A percentile compares a stretch with the other conserved stretches of the same genome.
phyloP scores from a whole-genome alignment of 1,140 invertebrate genomes.

The Pachyrhynchus sulphureomaculatus region DNA sequence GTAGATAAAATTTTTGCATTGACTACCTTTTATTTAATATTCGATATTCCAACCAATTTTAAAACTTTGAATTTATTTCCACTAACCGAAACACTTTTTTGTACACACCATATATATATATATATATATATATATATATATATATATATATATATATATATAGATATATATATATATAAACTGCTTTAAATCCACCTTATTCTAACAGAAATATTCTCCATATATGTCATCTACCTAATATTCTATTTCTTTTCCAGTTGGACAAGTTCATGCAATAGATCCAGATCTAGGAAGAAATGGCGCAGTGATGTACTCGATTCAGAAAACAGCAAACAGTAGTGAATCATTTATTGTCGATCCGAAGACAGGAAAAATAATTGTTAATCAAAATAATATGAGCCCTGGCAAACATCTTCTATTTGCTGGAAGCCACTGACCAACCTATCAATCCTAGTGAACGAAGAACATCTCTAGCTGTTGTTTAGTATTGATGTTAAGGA shows the following conservation, averaged over 20 bases:
- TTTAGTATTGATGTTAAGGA: constrained; percentile 70
- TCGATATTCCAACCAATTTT: too few species aligned
- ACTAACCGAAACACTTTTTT: too few species aligned
- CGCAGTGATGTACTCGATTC: constrained; percentile 73
- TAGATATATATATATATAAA: too few species aligned
- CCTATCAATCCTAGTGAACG: constrained; percentile 78
- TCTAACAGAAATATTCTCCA: too few species aligned
- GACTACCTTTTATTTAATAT: too few species aligned
- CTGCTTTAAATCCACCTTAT: too few species aligned
- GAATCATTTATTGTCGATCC: constrained; percentile 71
- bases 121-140: too few species aligned
- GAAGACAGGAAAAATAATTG: constrained; percentile 68
- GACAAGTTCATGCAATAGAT: constrained; percentile 76
- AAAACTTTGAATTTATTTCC: too few species aligned
- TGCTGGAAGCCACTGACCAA: constrained; percentile 79
- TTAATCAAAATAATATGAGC: constrained; percentile 65
- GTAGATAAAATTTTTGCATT: too few species aligned
- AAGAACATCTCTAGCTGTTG: constrained; percentile 78
- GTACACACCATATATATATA: too few species aligned
- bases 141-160: too few species aligned
- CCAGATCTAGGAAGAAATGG: constrained; percentile 80
- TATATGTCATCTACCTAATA: too few species aligned
- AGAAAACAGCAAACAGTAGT: constrained; percentile 66
- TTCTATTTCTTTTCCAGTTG: constrained; percentile 63
- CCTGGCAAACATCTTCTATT: constrained; percentile 75